phyloP scores from a whole-genome alignment of 1,140 invertebrate species.

The Halictus rubicundus region DNA sequence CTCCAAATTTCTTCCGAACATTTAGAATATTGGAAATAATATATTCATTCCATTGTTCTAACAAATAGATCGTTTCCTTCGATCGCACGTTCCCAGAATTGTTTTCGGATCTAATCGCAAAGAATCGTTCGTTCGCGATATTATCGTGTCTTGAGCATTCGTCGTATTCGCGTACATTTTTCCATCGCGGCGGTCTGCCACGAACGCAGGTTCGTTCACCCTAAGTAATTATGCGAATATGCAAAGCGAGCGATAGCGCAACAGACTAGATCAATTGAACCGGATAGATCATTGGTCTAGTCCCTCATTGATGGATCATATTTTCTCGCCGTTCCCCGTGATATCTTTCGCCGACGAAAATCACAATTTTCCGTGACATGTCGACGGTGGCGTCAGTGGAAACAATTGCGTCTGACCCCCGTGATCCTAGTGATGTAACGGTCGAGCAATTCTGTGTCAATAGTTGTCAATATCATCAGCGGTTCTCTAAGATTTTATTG shows the following conservation, averaged over 20 bases:
- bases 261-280: slow-evolving; percentile 61
- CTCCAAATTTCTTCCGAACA: no score
- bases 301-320: slow-evolving; percentile 31
- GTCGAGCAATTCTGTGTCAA: background rate
- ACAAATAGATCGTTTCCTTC: background rate
- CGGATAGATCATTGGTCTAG: slow-evolving; percentile 48
- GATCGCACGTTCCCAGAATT: background rate
- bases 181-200: background rate
- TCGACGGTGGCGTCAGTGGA: slow-evolving; percentile 35
- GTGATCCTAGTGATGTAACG: slow-evolving; percentile 43
- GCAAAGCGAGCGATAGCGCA: slow-evolving; percentile 57
- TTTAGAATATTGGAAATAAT: no score
- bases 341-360: slow-evolving; percentile 40
- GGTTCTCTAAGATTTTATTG: background rate
- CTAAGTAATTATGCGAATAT: slow-evolving; percentile 61
- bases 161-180: slow-evolving; percentile 15
- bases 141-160: background rate
- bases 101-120: background rate
- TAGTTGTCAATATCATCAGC: background rate
- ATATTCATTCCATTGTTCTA: no score
- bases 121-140: background rate
- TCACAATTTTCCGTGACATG: slow-evolving; percentile 1
- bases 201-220: slow-evolving; percentile 60
- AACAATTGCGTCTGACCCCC: slow-evolving; percentile 41
- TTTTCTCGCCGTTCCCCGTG: slow-evolving; percentile 22